Conservation (phyloP, 2,888 invertebrate species). For the Laothoe populi region DNA sequence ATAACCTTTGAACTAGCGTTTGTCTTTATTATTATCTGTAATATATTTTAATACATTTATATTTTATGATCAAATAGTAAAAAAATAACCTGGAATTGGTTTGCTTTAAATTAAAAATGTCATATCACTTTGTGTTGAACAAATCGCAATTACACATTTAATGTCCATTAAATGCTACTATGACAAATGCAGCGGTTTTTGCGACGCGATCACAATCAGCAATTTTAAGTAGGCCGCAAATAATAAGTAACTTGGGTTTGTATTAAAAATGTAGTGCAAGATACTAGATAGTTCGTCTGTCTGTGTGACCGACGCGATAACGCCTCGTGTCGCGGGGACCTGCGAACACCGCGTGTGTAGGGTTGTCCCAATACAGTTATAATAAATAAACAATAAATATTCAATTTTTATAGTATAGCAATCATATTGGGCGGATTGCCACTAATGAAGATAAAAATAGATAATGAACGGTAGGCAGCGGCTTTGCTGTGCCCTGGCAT, state of each 20-base stretch:
- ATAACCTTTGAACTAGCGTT: neutral
- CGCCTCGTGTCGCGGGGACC: conserved; percentile 69
- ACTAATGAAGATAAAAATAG: too few species aligned
- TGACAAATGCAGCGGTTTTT: conserved; percentile 36
- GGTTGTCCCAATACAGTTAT: conserved; percentile 55
- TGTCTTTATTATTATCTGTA: neutral
- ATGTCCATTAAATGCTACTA: neutral
- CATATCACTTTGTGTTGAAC: too few species aligned
- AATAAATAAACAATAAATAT: conserved; percentile 21
- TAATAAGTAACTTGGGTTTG: conserved; percentile 55
- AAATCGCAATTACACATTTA: neutral
- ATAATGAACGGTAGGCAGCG: too few species aligned
- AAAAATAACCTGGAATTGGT: too few species aligned
- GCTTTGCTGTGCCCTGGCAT: too few species aligned
- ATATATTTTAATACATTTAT: neutral
- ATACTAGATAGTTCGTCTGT: conserved; percentile 64
- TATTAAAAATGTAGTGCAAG: conserved; percentile 63
- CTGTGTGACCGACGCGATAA: conserved; percentile 74
- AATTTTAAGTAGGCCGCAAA: conserved; percentile 52
- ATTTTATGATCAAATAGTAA: neutral
- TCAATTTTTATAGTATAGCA: too few species aligned
- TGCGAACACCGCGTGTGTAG: conserved; percentile 51
- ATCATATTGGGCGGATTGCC: too few species aligned
- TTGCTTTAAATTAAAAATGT: too few species aligned
- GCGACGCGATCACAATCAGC: conserved; percentile 42